Base-by-base conservation (phyloP, 2,888 invertebrate genomes). In the Andrena minutula region DNA sequence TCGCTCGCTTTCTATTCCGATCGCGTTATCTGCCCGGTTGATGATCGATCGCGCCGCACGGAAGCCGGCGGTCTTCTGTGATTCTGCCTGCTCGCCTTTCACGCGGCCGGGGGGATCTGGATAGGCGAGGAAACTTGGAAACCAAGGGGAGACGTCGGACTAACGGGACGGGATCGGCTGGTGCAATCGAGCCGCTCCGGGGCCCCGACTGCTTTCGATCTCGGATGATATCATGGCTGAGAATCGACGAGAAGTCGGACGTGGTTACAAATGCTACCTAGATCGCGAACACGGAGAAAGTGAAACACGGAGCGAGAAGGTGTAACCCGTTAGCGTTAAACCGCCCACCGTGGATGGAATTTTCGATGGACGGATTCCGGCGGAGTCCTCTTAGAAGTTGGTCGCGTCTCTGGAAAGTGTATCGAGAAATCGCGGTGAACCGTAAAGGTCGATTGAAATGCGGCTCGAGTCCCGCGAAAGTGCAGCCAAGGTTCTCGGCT, bases 381-480 rank as follows among this genome's bases (percentile, higher is more conserved):
- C 60, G 8, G 10, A 16, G 32, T 51, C 64, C 41, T 61, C 32
- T 35, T n/a, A 58, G 35, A 56, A 61, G 53, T 63, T 63, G 63
- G 41, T 28, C 58, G 16, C 49, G 47, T 68, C 28, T 26, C 64
- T 83, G 28, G 75, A 86, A 85, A 88, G 86, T 70, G 58, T 82
- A 82, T 82, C 74, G 77, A 56, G 82, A 82, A 75, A 76, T 83
- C 70, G 83, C 61, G 70, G 70, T 26, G 75, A 69, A 73, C 58
- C 58, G 68, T 65, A 78, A 83, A 85, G 83, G 84, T 84, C 90
- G 88, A 92, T 92, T 92, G 89, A 88, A 90, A 93, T 92, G 92
- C 92, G 87, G 81, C 85, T 79, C 90, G 88, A 90, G 89, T 90
- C 88, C 90, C 89, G 91, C 92, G 92, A 93, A 93, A 93, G 93